phyloP scores from a whole-genome alignment of 2,113 vertebrate genomes.

The Cochlearius cochlearius region DNA sequence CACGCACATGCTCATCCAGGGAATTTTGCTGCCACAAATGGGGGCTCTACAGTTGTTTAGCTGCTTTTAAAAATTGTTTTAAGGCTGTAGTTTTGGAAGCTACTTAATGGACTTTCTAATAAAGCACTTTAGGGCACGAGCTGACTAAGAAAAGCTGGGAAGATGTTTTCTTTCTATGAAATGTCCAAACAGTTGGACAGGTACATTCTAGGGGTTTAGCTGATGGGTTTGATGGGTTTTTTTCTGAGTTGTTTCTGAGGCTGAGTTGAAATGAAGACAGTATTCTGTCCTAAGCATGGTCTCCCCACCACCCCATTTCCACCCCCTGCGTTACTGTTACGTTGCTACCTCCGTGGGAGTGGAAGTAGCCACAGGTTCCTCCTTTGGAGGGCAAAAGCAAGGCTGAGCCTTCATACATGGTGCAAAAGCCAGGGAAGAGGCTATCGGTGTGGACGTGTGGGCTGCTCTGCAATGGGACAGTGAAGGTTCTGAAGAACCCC shows the following conservation, averaged over 20 bases:
- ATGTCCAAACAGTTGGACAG: neutral
- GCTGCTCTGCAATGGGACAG: neutral
- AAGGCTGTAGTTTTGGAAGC: neutral
- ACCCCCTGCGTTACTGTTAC: neutral
- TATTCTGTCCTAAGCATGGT: neutral
- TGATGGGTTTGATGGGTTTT: neutral
- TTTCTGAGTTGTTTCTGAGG: neutral
- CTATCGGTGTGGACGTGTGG: accelerated
- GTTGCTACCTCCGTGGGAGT: neutral
- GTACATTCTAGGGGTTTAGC: neutral
- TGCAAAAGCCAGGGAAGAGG: neutral
- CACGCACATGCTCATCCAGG: neutral
- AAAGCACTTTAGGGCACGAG: neutral
- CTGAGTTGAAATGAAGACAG: neutral
- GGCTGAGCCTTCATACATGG: neutral
- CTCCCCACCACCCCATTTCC: neutral
- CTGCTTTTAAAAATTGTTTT: neutral
- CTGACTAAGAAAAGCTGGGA: neutral
- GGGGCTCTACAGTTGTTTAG: neutral
- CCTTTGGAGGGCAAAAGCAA: neutral
- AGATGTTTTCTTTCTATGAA: neutral
- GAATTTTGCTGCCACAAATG: neutral
- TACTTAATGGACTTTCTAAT: neutral
- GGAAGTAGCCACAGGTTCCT: neutral
- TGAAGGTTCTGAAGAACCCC: neutral